These are phyloP conservation scores for Aramus guarauna DNA, from an alignment of 2,113 vertebrate genomes.

Conservation along the genomic window DNA sequence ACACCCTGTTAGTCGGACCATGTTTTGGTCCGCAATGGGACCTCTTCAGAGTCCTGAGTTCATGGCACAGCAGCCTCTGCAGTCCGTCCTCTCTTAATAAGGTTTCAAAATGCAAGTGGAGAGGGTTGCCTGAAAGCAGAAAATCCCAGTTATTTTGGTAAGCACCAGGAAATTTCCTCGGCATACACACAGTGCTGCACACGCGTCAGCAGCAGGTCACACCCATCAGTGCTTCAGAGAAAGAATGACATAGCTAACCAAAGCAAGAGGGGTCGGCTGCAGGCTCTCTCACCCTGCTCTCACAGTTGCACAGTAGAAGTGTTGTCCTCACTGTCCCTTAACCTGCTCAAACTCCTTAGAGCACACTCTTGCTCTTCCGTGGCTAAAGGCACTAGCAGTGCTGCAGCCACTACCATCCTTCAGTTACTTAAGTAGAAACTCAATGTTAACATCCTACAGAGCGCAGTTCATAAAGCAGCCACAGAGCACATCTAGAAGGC, in stretches of 20 bases:
- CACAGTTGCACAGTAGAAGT: neutral
- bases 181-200: neutral
- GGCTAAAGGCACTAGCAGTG: neutral
- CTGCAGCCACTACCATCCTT: no score
- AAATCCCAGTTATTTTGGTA: neutral
- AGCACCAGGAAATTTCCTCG: neutral
- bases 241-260: neutral
- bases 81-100: conserved; percentile 46
- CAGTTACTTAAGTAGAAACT: neutral
- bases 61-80: neutral
- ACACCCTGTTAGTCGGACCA: neutral
- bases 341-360: no score
- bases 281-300: neutral
- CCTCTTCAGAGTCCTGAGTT: neutral
- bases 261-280: rapidly evolving
- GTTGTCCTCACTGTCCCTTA: neutral
- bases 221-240: neutral
- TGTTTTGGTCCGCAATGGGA: conserved; percentile 24
- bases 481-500: neutral
- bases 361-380: no score
- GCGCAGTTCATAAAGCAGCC: neutral
- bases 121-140: conserved; percentile 44
- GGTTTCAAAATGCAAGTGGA: conserved; percentile 45
- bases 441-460: neutral
- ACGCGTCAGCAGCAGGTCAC: no score